Evolutionary conservation across 92 coral and sea anemone species (phyloP).

Genomic region (Umimayanthus chanpuru): DNA sequence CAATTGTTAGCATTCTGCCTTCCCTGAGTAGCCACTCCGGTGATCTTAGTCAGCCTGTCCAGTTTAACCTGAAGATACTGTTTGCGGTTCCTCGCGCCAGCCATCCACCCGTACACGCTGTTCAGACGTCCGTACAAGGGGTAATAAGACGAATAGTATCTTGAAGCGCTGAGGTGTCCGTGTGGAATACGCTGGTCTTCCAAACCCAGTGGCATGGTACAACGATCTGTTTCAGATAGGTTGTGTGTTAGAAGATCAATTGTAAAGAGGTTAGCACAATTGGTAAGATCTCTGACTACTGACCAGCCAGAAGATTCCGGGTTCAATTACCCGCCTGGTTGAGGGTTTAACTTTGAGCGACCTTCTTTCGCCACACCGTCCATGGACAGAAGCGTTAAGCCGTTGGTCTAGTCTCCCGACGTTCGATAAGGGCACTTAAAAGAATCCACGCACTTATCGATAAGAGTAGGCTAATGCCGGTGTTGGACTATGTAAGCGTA

Average conservation of each 20-base stretch:
- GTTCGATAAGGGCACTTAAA: too few relatives aligned
- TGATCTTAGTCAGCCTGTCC: conserved; percentile 29
- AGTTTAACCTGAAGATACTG: conserved; percentile 36
- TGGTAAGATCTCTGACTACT: too few relatives aligned
- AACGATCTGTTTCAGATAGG: conserved; percentile 10
- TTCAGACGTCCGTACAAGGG: conserved; percentile 38
- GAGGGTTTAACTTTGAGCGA: too few relatives aligned
- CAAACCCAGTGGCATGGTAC: conserved; percentile 31
- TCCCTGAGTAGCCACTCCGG: conserved; percentile 35
- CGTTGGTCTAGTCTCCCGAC: too few relatives aligned
- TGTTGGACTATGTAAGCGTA: too few relatives aligned
- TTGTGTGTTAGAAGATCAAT: neutral
- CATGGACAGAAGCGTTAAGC: too few relatives aligned
- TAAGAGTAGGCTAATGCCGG: too few relatives aligned
- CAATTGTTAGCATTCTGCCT: conserved; percentile 33
- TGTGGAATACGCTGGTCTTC: conserved; percentile 33
- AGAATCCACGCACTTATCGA: too few relatives aligned
- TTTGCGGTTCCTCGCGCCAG: conserved; percentile 11
- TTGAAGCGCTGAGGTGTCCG: conserved; percentile 36
- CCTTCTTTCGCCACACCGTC: too few relatives aligned
- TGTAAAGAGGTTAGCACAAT: too few relatives aligned
- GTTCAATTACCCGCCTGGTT: too few relatives aligned
- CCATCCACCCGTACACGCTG: conserved; percentile 33
- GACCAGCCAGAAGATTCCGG: too few relatives aligned
- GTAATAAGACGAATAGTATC: conserved; percentile 12